phyloP scores from a whole-genome alignment of 2,888 invertebrate species.

The Chromoteleia sp. region DNA sequence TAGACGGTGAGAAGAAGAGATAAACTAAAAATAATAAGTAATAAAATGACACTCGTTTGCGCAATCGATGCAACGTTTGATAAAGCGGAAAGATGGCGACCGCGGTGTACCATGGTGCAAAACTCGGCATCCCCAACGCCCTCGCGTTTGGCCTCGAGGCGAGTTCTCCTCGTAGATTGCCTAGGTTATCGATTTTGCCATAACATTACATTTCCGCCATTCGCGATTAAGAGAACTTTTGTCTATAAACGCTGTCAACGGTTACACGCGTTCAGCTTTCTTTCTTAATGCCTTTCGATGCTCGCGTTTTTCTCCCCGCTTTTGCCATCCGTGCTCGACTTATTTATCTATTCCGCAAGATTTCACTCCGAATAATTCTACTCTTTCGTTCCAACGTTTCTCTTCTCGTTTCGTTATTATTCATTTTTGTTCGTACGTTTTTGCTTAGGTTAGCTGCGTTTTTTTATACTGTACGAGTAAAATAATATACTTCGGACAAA shows the following conservation, averaged over 20 bases:
- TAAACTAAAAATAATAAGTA: no score
- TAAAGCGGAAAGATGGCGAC: conserved; percentile 50
- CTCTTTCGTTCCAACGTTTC: no score
- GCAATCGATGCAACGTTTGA: conserved; percentile 32
- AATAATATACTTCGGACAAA: no score
- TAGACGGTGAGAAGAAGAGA: no score
- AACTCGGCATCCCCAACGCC: conserved; percentile 45
- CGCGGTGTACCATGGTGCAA: conserved; percentile 33
- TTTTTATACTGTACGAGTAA: no score
- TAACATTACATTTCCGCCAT: conserved; percentile 53
- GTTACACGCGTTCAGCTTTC: background rate
- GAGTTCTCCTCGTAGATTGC: conserved; percentile 35
- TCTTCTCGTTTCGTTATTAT: no score
- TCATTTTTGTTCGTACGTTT: no score
- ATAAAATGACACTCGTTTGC: conserved; percentile 8
- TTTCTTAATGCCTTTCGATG: background rate
- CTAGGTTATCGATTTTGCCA: conserved; percentile 58
- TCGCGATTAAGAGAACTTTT: conserved; percentile 53
- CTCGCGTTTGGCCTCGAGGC: conserved; percentile 42
- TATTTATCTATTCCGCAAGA: conserved; percentile 5
- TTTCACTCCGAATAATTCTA: background rate
- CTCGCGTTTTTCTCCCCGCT: background rate
- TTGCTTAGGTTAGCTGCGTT: background rate
- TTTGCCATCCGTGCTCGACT: background rate
- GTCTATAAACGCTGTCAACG: conserved; percentile 39